Base-by-base conservation (phyloP, 2,797 vertebrate genomes). In the Takifugu rubripes region DNA sequence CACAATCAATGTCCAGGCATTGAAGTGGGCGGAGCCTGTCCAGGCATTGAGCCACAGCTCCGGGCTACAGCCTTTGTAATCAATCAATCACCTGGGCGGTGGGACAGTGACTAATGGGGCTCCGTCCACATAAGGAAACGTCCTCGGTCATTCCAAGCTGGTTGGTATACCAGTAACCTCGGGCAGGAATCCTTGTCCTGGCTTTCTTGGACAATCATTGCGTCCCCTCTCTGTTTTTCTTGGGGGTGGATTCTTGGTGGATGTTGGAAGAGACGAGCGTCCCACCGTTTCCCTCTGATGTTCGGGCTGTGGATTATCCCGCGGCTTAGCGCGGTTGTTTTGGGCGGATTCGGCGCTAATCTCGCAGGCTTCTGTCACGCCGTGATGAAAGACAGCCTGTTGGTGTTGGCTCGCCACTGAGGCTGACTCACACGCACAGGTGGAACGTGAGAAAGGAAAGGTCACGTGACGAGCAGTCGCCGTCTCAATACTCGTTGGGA, bases 321-420 rank as follows among this genome's bases (percentile, higher is more conserved):
- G 44, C 36, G 52, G 79, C 75, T 87, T 82, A 75, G 73, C 52
- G 69, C 52, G 82, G 72, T 82, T 87, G 84, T 86, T 89, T 89
- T 79, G 62, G 64, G 82, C 75, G 79, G 83, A 83, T 87, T 85
- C 70, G 8, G 68, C 74, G 83, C 74, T 89, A 84, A 89, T 83
- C 79, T 75, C 33, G 4, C 55, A 65, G 70, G 81, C 80, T 87
- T 87, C 84, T 85, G 83, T 86, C 84, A 79, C 60, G 68, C 70
- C 72, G 79, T 51, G 79, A 87, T 87, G 86, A 90, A 77, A 87
- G 82, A 81, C 81, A 49, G 80, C 78, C 75, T 83, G 83, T 90
- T 89, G 82, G 82, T 76, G 53, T 86, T 89, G 88, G 87, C 87
- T 77, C 66, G 15, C 9, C 7, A 36, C 50, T 64, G 54, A 49